These are phyloP conservation scores for Turritopsis dohrnii DNA, from an alignment of 30 jellyfish, hydroid and myxozoan species.

Conservation along the genomic window DNA sequence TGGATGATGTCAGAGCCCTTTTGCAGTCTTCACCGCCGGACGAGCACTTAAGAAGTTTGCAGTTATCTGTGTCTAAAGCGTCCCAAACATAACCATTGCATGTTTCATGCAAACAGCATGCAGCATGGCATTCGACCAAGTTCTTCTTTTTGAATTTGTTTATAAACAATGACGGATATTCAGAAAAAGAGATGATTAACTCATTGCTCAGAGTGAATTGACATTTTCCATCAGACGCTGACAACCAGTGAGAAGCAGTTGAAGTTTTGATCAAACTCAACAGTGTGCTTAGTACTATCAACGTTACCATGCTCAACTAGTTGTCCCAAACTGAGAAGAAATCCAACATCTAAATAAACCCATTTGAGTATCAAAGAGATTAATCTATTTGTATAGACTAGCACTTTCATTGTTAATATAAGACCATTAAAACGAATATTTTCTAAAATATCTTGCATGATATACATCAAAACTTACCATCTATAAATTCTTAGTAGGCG, in stretches of 20 bases:
- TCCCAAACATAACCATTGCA: slow-evolving; percentile 42
- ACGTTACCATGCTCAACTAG: not conserved
- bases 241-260: slow-evolving; percentile 17
- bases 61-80: slow-evolving; percentile 17
- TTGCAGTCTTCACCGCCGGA: slow-evolving; percentile 29
- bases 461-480: not conserved
- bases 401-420: too few species aligned
- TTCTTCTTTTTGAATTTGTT: not conserved
- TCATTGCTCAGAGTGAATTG: slow-evolving; percentile 22
- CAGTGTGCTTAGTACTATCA: not conserved
- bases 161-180: slow-evolving; percentile 12
- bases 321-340: not conserved
- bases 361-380: too few species aligned
- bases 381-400: too few species aligned
- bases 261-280: not conserved
- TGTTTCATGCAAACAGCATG: slow-evolving; percentile 28
- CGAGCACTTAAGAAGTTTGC: slow-evolving; percentile 33
- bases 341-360: not conserved
- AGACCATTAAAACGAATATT: not conserved
- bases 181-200: slow-evolving; percentile 3
- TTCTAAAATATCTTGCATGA: not conserved
- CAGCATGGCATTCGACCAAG: slow-evolving; percentile 2
- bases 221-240: slow-evolving; percentile 19
- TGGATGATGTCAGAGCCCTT: slow-evolving; percentile 18
- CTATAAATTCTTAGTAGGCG: not conserved